Percentiles rank a stretch among this genome's conserved stretches.
Conservation (phyloP, 2,888 invertebrate species). For the Argyresthia goedartella region DNA sequence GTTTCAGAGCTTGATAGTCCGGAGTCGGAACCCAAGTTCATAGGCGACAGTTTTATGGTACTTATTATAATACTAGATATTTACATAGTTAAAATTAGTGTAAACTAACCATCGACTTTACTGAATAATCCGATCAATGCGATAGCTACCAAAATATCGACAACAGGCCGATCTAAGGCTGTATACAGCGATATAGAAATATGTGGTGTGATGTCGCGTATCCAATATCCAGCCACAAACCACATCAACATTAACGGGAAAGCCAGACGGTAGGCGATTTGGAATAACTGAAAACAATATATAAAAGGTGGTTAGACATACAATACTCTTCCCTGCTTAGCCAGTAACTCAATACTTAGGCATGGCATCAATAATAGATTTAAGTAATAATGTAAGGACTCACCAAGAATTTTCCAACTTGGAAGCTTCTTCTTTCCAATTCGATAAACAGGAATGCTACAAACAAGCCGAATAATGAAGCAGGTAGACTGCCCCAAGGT, state of each 20-base stretch:
- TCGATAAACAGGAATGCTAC: conserved; percentile 26
- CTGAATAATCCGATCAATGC: neutral
- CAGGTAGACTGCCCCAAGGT: conserved; percentile 41
- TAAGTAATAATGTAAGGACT: neutral
- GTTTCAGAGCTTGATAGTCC: too few species aligned
- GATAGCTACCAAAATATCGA: conserved; percentile 9
- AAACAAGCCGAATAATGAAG: conserved; percentile 31
- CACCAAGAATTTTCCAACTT: neutral
- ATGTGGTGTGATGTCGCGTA: conserved; percentile 17
- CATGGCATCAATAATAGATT: too few species aligned
- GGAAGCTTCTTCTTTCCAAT: neutral
- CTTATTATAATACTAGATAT: too few species aligned
- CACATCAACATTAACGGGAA: conserved; percentile 3
- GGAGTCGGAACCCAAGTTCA: too few species aligned
- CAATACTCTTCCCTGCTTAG: too few species aligned
- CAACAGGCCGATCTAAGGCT: conserved; percentile 30
- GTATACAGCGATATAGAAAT: conserved; percentile 24
- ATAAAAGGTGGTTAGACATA: too few species aligned
- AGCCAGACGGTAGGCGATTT: neutral
- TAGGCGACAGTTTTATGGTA: too few species aligned
- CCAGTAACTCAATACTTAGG: too few species aligned
- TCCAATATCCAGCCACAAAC: conserved; percentile 16
- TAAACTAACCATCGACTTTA: conserved; percentile 2
- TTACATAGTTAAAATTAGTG: neutral
- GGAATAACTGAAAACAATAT: neutral